Conservation (phyloP, 2,797 vertebrate species). For the Triplophysa bombifrons region DNA sequence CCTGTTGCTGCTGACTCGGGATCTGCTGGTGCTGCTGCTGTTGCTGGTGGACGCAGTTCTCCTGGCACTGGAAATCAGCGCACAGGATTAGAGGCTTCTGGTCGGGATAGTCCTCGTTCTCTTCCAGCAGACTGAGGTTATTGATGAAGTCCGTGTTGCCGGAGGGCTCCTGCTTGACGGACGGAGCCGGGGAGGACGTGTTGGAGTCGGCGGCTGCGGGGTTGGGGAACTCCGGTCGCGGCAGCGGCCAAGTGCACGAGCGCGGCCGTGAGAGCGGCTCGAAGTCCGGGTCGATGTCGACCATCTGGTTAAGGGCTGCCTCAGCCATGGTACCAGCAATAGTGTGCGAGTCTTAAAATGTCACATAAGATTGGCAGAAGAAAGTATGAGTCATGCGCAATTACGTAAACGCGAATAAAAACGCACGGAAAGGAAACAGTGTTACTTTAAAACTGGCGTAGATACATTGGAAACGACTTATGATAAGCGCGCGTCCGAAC, state of each 20-base stretch:
- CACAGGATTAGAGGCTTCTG: conserved; percentile 79
- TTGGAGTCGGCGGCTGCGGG: conserved; percentile 86
- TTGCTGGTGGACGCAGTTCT: conserved; percentile 80
- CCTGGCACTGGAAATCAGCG: conserved; percentile 84
- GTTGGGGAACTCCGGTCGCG: conserved; percentile 90
- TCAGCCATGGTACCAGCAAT: conserved; percentile 81
- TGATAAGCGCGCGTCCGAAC: background rate
- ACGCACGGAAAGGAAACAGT: conserved; percentile 40
- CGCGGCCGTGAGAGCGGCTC: conserved; percentile 92
- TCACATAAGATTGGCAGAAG: conserved; percentile 66
- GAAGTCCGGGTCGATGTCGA: conserved; percentile 96
- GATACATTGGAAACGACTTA: conserved; percentile 43
- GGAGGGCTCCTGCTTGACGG: conserved; percentile 82
- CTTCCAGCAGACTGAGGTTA: conserved; percentile 88
- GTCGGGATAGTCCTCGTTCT: conserved; percentile 85
- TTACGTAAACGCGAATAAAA: conserved; percentile 42
- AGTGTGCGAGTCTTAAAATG: conserved; percentile 62
- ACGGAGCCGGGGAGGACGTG: conserved; percentile 89
- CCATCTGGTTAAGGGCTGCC: conserved; percentile 85
- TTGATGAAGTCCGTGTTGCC: conserved; percentile 82
- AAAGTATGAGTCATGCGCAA: conserved; percentile 55
- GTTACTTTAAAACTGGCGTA: conserved; percentile 20
- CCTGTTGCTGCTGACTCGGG: conserved; percentile 77
- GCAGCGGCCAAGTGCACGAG: conserved; percentile 96
- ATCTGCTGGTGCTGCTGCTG: conserved; percentile 76